Conservation (phyloP, 2,113 vertebrate genomes). For the Prolemur simus region DNA sequence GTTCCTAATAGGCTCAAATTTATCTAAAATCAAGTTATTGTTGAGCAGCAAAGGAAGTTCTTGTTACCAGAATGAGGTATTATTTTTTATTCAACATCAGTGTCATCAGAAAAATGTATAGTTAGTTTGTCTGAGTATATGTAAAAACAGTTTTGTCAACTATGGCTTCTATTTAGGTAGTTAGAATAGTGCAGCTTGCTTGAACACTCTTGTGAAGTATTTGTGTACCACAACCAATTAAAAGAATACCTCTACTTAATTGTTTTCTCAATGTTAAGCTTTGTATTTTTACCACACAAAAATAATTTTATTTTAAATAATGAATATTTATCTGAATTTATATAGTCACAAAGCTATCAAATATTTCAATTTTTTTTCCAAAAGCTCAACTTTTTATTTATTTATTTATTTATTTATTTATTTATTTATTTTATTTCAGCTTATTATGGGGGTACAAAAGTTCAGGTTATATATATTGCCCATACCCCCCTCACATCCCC, state of each 20-base stretch:
- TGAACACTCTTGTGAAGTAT: not conserved
- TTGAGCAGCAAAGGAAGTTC: not conserved
- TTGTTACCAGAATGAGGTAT: not conserved
- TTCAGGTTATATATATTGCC: too few species aligned
- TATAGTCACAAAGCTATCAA: not conserved
- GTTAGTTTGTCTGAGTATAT: not conserved
- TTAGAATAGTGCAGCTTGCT: not conserved
- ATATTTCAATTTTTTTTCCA: not conserved
- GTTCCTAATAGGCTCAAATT: not conserved
- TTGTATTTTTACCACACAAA: not conserved
- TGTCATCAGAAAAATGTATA: not conserved
- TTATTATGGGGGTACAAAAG: too few species aligned
- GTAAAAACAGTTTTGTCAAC: not conserved
- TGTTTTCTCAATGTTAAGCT: not conserved
- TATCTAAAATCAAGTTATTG: not conserved
- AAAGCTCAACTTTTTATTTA: not conserved
- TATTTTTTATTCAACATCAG: not conserved
- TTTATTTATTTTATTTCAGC: too few species aligned
- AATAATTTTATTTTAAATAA: not conserved
- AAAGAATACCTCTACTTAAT: not conserved
- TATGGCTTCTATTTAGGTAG: not conserved
- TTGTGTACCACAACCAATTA: not conserved
- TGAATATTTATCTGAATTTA: not conserved
- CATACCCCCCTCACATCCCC: too few species aligned
- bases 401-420: too few species aligned